Percentiles rank a stretch among this genome's conserved stretches.
Evolutionary conservation across 2,888 invertebrate species (phyloP).

Genomic region (Cerastis leucographa): DNA sequence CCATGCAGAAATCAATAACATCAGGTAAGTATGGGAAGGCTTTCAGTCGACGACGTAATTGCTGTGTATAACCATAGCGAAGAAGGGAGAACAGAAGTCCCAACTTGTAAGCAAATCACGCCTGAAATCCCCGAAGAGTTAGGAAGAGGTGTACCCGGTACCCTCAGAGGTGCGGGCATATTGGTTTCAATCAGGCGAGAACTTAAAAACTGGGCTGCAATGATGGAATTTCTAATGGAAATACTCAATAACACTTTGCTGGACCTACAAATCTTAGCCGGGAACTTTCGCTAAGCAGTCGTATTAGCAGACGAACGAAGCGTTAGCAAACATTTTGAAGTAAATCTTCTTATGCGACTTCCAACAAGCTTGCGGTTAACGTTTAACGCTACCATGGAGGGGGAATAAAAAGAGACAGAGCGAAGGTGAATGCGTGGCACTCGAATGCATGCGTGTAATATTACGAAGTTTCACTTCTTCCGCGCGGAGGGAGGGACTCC

Average conservation of each 20-base stretch:
- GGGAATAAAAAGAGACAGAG: no score
- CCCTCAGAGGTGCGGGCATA: neutral
- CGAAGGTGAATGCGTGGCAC: no score
- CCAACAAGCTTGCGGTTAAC: no score
- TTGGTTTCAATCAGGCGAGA: neutral
- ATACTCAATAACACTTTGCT: neutral
- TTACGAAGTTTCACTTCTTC: no score
- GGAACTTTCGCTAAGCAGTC: neutral
- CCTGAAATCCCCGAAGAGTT: neutral
- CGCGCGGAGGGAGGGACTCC: no score
- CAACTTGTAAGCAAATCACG: neutral
- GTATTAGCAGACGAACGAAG: neutral
- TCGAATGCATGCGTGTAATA: no score
- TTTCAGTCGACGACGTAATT: slow-evolving; percentile 72
- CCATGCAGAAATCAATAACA: slow-evolving; percentile 76
- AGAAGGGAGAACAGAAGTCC: slow-evolving; percentile 30
- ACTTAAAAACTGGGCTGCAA: neutral
- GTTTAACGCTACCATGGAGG: no score
- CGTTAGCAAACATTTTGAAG: neutral
- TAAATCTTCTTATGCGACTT: no score
- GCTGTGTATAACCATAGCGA: slow-evolving; percentile 58
- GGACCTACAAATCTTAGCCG: neutral
- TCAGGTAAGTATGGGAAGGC: slow-evolving; percentile 69
- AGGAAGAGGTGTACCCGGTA: neutral
- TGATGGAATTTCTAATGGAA: neutral